Percentiles rank a stretch among this genome's conserved stretches.
Evolutionary conservation across 2,888 invertebrate species (phyloP).

Genomic region (Heliconius cydno): DNA sequence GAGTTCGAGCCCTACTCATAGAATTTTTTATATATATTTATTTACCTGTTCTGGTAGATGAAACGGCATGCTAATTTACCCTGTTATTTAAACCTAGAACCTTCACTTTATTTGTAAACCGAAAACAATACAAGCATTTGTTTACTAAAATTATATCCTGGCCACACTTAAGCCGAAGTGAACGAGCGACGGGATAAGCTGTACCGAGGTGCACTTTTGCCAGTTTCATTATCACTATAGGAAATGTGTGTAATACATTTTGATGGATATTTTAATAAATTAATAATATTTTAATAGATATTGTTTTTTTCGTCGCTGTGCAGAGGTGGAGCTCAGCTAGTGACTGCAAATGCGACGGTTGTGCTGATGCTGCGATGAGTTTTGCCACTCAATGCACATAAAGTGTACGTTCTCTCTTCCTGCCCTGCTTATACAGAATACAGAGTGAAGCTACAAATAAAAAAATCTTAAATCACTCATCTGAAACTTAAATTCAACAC

Average conservation of each 20-base stretch:
- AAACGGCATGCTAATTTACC: too few species aligned
- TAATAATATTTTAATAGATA: too few species aligned
- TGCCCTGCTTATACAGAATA: neutral
- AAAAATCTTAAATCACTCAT: neutral
- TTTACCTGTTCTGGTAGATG: too few species aligned
- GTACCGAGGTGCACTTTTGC: conserved; percentile 10
- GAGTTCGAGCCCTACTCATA: too few species aligned
- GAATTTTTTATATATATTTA: too few species aligned
- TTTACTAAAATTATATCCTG: neutral
- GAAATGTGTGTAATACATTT: neutral
- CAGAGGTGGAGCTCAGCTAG: too few species aligned
- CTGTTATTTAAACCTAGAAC: neutral
- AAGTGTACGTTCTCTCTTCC: neutral
- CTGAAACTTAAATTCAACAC: neutral
- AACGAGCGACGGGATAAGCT: conserved; percentile 31
- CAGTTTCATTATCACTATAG: conserved; percentile 6
- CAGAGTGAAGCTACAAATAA: too few species aligned
- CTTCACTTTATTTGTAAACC: neutral
- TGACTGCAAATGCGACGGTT: too few species aligned
- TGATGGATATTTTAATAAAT: neutral
- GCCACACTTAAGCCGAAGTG: conserved; percentile 35
- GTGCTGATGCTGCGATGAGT: too few species aligned
- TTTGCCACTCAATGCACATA: neutral
- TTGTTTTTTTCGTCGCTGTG: too few species aligned
- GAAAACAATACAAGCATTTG: conserved; percentile 7